These are phyloP conservation scores for Anguilla obscura DNA, from an alignment of 2,797 vertebrate genomes.

Conservation along the genomic window DNA sequence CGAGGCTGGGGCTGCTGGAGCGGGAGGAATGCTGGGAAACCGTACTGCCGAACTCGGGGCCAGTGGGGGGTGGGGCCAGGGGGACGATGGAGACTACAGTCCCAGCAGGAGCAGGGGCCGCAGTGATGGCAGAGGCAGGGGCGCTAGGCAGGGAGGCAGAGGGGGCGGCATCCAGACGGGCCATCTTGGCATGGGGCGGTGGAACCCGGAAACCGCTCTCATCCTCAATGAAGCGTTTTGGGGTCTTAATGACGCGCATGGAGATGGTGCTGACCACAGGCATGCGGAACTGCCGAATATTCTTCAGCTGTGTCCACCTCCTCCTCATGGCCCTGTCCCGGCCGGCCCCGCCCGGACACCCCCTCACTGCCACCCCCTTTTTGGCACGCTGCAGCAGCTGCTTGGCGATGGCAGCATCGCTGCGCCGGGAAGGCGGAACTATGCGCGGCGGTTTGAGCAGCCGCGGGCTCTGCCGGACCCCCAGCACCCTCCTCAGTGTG, in stretches of 20 bases:
- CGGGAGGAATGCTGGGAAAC: conserved; percentile 94
- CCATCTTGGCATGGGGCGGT: conserved; percentile 87
- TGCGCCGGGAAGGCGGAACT: conserved; percentile 92
- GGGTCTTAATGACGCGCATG: conserved; percentile 94
- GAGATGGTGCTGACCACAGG: conserved; percentile 98
- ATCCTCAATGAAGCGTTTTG: conserved; percentile 96
- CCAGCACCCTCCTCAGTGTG: conserved; percentile 64
- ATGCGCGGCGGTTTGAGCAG: conserved; percentile 91
- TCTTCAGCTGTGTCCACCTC: conserved; percentile 90
- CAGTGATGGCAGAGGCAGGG: conserved; percentile 41
- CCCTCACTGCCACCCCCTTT: conserved; percentile 86
- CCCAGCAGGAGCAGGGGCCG: not conserved
- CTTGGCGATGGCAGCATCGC: conserved; percentile 94
- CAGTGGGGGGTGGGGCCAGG: conserved; percentile 63
- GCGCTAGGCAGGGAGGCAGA: conserved; percentile 62
- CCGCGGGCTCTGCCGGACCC: conserved; percentile 90
- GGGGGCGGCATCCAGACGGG: conserved; percentile 81
- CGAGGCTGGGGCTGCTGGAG: conserved; percentile 91
- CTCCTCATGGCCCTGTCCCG: conserved; percentile 71
- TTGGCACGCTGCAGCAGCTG: conserved; percentile 95
- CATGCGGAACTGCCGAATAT: conserved; percentile 98
- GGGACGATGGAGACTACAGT: conserved; percentile 57
- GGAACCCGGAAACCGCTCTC: conserved; percentile 83
- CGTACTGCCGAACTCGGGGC: conserved; percentile 66
- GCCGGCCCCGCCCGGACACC: conserved; percentile 72